Conservation (phyloP, 2,888 invertebrate genomes). For the Ceriagrion tenellum region DNA sequence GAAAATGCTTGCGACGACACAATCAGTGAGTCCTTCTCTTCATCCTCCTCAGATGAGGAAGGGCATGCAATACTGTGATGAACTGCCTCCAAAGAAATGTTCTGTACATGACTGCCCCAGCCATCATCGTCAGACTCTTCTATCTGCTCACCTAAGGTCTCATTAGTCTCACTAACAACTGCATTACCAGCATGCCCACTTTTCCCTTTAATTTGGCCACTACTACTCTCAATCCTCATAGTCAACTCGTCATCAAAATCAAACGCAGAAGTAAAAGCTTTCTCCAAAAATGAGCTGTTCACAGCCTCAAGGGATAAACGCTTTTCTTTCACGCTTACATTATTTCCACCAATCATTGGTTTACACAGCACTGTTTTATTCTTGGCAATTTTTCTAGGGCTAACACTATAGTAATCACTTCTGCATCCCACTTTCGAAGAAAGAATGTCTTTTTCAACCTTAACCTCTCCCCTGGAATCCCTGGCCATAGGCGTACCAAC, state of each 20-base stretch:
- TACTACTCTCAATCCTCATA: not conserved
- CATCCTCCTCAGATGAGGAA: not conserved
- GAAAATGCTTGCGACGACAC: not conserved
- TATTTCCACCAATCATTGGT: not conserved
- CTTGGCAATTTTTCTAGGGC: not conserved
- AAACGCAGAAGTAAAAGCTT: conserved; percentile 4
- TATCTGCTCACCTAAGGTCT: not conserved
- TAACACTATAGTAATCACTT: not conserved
- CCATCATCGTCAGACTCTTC: not conserved
- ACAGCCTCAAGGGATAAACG: not conserved
- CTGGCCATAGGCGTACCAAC: not conserved
- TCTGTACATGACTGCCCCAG: conserved; percentile 22
- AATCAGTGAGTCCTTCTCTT: conserved; percentile 13
- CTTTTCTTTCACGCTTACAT: not conserved
- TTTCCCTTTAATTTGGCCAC: not conserved
- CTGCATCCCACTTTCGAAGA: not conserved
- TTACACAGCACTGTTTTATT: not conserved
- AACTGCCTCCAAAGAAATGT: conserved; percentile 38
- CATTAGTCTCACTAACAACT: not conserved
- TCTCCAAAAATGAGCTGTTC: conserved; percentile 37
- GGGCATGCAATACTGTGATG: conserved; percentile 7
- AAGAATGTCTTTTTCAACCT: not conserved
- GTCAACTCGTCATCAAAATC: conserved; percentile 12
- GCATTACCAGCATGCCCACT: not conserved
- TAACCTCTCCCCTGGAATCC: not conserved